Conservation (phyloP, 2,888 invertebrate species). For the Sarcophaga subvicina region DNA sequence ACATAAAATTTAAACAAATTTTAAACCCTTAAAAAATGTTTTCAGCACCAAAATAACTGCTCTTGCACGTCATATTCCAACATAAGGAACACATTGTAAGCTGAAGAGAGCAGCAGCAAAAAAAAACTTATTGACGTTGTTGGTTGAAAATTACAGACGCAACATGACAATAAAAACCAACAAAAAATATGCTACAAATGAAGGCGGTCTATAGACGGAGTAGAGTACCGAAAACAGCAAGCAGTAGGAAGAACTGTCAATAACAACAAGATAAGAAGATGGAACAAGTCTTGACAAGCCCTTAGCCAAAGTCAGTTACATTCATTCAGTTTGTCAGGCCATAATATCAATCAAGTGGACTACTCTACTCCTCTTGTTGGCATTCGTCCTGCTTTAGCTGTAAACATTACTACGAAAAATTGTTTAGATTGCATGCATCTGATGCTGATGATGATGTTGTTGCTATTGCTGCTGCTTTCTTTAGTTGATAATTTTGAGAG, state of each 20-base stretch:
- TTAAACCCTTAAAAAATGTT: too few relatives aligned
- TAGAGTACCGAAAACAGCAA: neutral
- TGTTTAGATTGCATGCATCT: constrained; percentile 61
- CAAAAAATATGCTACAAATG: neutral
- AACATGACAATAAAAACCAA: constrained; percentile 10
- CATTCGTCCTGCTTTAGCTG: neutral
- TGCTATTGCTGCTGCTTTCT: constrained; percentile 1
- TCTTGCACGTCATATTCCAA: constrained; percentile 16
- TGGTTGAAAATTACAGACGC: constrained; percentile 49
- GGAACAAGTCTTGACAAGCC: neutral
- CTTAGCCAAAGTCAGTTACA: neutral
- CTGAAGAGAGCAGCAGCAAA: constrained; percentile 64
- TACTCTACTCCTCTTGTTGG: constrained; percentile 34
- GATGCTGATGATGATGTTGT: constrained; percentile 24
- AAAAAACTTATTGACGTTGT: constrained; percentile 46
- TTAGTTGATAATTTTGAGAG: neutral
- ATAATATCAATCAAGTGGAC: constrained; percentile 66
- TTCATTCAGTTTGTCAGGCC: constrained; percentile 20
- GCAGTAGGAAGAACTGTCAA: constrained; percentile 45
- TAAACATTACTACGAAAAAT: neutral
- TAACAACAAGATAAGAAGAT: constrained; percentile 33
- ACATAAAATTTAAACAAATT: too few relatives aligned
- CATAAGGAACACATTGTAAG: constrained; percentile 51
- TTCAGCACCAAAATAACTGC: too few relatives aligned
- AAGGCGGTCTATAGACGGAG: neutral